Base-by-base conservation (phyloP, 2,797 vertebrate species). In the Pachyuromys duprasi region DNA sequence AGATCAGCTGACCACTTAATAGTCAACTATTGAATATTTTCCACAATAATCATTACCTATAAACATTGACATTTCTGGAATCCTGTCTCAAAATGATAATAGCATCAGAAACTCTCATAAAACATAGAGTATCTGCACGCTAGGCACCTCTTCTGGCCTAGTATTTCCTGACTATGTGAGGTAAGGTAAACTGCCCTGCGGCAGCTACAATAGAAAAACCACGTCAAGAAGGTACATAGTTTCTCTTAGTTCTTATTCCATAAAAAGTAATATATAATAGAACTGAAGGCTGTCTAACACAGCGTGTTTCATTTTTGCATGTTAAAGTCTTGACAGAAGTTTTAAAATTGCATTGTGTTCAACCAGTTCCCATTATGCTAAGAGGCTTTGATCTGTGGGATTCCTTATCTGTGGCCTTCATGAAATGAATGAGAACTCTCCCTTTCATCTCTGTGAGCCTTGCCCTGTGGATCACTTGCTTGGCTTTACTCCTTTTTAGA, bases 371-470 rank as follows among this genome's bases (percentile, higher is more conserved):
- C 97, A 97, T 98, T 98, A 98, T 98, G 96, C 95, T 93, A 93
- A 92, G 72, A 92, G 95, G 95, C 98, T 98, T 98, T 98, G 98
- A 98, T 99, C 98, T 98, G 93, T 94, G 98, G 95, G 93, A 97
- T 97, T 98, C 95, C 98, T 98, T 98, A 97, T 96, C 97, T 98
- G 97, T 98, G 97, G 96, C 98, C 97, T 97, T 98, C 96, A 96
- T 95, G 97, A 98, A 98, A 98, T 98, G 97, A 98, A 98, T 97
- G 96, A 98, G 97, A 98, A 96, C 97, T 86, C 93, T 96, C 96
- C 78, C 94, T 98, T 98, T 98, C 98, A 98, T 98, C 98, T 98
- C 96, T 97, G 86, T 20, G 69, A 98, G 94, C 97, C 69, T 67
- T 75, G 90, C 67, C 80, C 97, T 98, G 97, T 98, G 98, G 98